Conservation (phyloP, 2,797 vertebrate species). For the Kryptopterus vitreolus region DNA sequence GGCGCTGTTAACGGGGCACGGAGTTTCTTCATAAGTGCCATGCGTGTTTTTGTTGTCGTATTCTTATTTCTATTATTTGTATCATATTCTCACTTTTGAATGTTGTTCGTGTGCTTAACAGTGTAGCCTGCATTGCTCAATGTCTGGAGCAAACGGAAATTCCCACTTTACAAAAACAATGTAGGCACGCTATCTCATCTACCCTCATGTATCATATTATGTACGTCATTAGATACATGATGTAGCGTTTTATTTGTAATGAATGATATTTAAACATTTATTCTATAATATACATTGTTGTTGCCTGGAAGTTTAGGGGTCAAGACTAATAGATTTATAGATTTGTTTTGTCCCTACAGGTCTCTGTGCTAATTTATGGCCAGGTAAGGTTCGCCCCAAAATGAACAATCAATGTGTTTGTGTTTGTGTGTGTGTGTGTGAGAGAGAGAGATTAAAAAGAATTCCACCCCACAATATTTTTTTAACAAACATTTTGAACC, state of each 20-base stretch:
- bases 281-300: background rate
- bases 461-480: too few relatives aligned
- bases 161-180: background rate
- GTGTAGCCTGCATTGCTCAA: background rate
- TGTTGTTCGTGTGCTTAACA: background rate
- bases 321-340: background rate
- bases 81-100: background rate
- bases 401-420: constrained; percentile 66
- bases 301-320: background rate
- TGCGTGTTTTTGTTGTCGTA: background rate
- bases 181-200: background rate
- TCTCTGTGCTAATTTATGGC: constrained; percentile 41
- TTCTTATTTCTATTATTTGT: too few relatives aligned
- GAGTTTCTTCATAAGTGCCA: background rate
- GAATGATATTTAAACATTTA: background rate
- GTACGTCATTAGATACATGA: background rate
- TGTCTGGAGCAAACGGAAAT: background rate
- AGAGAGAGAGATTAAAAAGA: background rate
- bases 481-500: constrained; percentile 37
- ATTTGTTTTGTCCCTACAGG: constrained; percentile 54
- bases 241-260: background rate
- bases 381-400: constrained; percentile 67
- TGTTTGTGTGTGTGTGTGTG: background rate
- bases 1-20: background rate
- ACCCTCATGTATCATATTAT: background rate